Base-by-base conservation (phyloP, 2,888 invertebrate species). In the Drosophila neonasuta region DNA sequence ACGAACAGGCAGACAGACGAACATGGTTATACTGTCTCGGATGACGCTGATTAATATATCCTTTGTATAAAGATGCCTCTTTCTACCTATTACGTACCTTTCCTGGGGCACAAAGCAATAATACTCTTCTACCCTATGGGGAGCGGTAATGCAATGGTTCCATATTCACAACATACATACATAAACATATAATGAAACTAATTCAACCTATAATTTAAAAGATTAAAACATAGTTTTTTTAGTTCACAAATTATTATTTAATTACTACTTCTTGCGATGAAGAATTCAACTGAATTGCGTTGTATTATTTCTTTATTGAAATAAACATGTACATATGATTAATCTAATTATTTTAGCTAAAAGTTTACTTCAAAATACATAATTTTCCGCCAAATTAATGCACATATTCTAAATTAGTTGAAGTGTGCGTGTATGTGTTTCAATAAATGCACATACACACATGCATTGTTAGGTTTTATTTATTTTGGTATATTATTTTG, bases 401-500 rank as follows among this genome's bases (percentile, higher is more conserved):
- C 34, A 48, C 51, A 34, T n/a, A 29, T 54, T 36, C 11, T n/a
- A n/a, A 36, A 34, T 52, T n/a, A 17, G 8, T 48, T 11, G 17
- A 10, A 13, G 30, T 39, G 32, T 41, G 15, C 41, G 17, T 15
- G 50, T 41, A 44, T 15, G 30, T 45, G 34, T 54, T 49, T 54
- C 8, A 57, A 46, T 46, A 42, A 41, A 60, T 54, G 46, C 55
- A 46, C 32, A 56, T 51, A 55, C 59, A 71, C 41, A 46, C 34
- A 50, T 50, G 39, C 41, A n/a, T 36, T 44, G 45, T 56, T 58
- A n/a, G 29, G 11, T 50, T 57, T 32, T n/a, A 17, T 15, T 61
- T 49, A 5, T 9, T 32, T 15, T 15, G 7, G 71, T 20, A 11
- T 41, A 55, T 50, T 60, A 57, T 59, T 68, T 79, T 87, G 87